Conservation (phyloP, 1,140 invertebrate species). For the Drosophila novamexicana region DNA sequence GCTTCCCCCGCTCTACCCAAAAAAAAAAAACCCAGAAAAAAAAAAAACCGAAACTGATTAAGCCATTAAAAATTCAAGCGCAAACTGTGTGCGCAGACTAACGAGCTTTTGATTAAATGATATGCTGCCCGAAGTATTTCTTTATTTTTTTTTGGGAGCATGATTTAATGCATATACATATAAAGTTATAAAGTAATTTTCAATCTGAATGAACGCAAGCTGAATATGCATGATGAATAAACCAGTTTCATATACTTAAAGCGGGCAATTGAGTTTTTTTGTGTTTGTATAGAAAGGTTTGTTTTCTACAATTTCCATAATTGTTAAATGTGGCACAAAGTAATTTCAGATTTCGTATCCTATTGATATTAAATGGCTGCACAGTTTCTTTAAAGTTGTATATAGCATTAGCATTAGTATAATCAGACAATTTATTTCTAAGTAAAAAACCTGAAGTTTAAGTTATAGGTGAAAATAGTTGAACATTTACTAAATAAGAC, state of each 20-base stretch:
- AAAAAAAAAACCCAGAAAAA: slow-evolving; percentile 27
- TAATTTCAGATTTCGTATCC: too few relatives aligned
- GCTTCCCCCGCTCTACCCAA: slow-evolving; percentile 28
- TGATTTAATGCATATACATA: slow-evolving; percentile 26
- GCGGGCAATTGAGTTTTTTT: slow-evolving; percentile 3
- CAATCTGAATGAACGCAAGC: slow-evolving; percentile 10
- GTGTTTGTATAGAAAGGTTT: neutral
- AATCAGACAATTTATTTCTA: too few relatives aligned
- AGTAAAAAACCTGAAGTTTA: too few relatives aligned
- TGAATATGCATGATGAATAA: slow-evolving; percentile 14
- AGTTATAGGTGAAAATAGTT: too few relatives aligned
- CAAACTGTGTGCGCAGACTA: slow-evolving; percentile 62
- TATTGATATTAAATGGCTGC: neutral
- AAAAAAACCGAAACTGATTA: slow-evolving; percentile 55
- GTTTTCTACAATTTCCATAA: neutral
- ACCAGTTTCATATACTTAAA: slow-evolving; percentile 33
- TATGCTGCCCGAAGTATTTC: slow-evolving; percentile 38
- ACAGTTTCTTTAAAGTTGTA: too few relatives aligned
- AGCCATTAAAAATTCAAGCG: slow-evolving; percentile 64
- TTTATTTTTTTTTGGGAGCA: slow-evolving; percentile 14
- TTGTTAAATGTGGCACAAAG: too few relatives aligned
- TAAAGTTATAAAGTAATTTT: slow-evolving; percentile 36
- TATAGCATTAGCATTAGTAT: too few relatives aligned
- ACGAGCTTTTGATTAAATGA: slow-evolving; percentile 64
- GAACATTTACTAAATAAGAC: too few relatives aligned